These are phyloP conservation scores for Sabellastarte sp. DNA, from an alignment of 2,888 invertebrate genomes.

Conservation along the genomic window DNA sequence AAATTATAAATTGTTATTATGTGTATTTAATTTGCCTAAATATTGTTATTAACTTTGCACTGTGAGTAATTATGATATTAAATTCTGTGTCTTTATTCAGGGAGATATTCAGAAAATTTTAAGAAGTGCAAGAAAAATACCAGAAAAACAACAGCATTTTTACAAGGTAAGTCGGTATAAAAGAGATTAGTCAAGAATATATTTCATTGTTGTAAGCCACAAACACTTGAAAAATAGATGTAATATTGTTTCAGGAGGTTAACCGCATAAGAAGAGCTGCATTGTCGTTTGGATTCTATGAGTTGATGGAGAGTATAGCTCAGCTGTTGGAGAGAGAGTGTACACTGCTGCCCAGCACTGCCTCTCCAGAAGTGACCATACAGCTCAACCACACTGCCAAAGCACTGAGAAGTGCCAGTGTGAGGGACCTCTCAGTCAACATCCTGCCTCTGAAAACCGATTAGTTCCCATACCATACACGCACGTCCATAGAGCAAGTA, in stretches of 20 bases:
- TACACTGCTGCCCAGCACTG: constrained; percentile 69
- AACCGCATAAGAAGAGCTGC: constrained; percentile 88
- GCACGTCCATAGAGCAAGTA: too few species aligned
- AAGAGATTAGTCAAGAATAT: too few species aligned
- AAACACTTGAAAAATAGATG: too few species aligned
- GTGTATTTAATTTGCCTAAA: neutral
- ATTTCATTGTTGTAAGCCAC: too few species aligned
- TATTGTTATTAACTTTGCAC: constrained; percentile 1
- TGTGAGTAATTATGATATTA: too few species aligned
- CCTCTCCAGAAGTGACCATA: constrained; percentile 83
- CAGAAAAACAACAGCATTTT: constrained; percentile 92
- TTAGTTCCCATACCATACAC: too few species aligned
- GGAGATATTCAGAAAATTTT: constrained; percentile 94
- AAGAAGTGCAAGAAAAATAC: constrained; percentile 88
- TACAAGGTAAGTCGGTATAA: constrained; percentile 72
- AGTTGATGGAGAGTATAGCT: constrained; percentile 81
- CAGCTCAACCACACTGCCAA: constrained; percentile 87
- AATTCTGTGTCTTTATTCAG: constrained; percentile 60
- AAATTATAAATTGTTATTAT: too few species aligned
- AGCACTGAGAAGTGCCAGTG: constrained; percentile 70
- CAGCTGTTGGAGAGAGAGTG: constrained; percentile 86
- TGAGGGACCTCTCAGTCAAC: constrained; percentile 41
- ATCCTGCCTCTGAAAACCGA: constrained; percentile 52
- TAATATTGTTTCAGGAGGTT: constrained; percentile 78
- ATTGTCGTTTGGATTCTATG: constrained; percentile 85